These are phyloP conservation scores for Medauroidea extradentata DNA, from an alignment of 1,140 invertebrate species.

Conservation along the genomic window DNA sequence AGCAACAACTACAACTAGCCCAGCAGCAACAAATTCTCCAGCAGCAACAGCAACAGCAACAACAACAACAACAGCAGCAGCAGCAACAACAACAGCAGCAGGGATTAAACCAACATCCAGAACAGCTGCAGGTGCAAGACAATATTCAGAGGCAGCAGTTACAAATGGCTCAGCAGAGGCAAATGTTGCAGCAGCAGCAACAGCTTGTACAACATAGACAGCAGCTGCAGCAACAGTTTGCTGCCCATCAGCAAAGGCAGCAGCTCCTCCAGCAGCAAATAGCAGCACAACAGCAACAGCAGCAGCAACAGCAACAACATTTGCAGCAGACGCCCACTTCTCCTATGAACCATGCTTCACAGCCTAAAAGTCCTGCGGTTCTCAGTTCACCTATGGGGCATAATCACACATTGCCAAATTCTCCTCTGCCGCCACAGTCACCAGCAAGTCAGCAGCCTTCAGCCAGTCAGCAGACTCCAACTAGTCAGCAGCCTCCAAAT, in stretches of 20 bases:
- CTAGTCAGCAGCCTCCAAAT: slow-evolving; percentile 9
- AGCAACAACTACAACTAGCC: slow-evolving; percentile 8
- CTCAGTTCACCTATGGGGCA: slow-evolving; percentile 1
- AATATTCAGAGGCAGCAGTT: slow-evolving; percentile 21
- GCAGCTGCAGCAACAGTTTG: slow-evolving; percentile 39
- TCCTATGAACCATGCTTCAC: slow-evolving; percentile 44
- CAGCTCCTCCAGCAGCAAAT: slow-evolving; percentile 42
- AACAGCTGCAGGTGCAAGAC: slow-evolving; percentile 17
- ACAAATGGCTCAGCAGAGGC: slow-evolving; percentile 44
- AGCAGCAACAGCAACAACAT: slow-evolving; percentile 27
- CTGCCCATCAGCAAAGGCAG: slow-evolving; percentile 12
- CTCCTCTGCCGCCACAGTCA: slow-evolving; percentile 18
- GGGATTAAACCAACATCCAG: slow-evolving; percentile 7
- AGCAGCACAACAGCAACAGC: slow-evolving; percentile 39
- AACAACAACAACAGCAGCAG: slow-evolving; percentile 16
- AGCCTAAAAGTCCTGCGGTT: slow-evolving; percentile 18
- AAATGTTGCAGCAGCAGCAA: slow-evolving; percentile 36
- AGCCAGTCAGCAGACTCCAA: slow-evolving; percentile 8
- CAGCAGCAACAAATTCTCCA: neutral
- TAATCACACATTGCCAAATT: slow-evolving; percentile 6
- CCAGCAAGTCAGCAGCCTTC: slow-evolving; percentile 16
- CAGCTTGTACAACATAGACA: slow-evolving; percentile 34
- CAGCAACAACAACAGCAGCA: slow-evolving; percentile 16
- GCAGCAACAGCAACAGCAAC: slow-evolving; percentile 3
- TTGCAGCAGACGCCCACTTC: slow-evolving; percentile 54